phyloP scores from a whole-genome alignment of 2,797 vertebrate species.

The Muscicapa comitata region DNA sequence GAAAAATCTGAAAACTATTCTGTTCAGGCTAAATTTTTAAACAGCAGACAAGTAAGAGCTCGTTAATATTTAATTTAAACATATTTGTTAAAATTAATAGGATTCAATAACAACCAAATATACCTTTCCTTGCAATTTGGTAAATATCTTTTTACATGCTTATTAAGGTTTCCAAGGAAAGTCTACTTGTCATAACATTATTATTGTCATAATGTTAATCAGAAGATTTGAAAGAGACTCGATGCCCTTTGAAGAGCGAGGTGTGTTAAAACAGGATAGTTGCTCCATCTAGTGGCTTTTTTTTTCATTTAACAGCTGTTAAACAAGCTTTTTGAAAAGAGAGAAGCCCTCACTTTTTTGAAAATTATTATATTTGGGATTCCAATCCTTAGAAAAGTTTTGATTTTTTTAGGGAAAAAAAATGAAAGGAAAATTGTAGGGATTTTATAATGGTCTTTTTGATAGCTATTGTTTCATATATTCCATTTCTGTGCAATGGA shows the following conservation, averaged over 20 bases:
- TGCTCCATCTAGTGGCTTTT: constrained; percentile 73
- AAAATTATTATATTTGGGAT: neutral
- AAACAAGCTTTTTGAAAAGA: neutral
- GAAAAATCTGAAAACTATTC: neutral
- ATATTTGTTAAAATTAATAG: neutral
- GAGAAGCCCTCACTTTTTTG: neutral
- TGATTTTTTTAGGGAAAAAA: neutral
- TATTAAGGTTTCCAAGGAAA: neutral
- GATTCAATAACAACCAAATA: neutral
- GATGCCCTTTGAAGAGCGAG: neutral
- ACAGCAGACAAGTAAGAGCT: neutral
- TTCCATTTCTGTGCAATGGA: neutral
- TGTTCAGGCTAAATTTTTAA: neutral
- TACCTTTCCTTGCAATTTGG: neutral
- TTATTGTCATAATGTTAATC: neutral
- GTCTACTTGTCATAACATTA: neutral
- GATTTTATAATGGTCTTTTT: neutral
- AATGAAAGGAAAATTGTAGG: neutral
- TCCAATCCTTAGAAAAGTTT: neutral
- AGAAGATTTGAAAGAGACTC: neutral
- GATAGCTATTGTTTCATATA: neutral
- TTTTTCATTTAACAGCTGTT: neutral
- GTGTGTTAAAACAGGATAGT: constrained; percentile 12
- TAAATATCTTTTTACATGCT: neutral
- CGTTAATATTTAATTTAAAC: neutral